phyloP scores from a whole-genome alignment of 2,888 invertebrate genomes.

The Germaria angustata region DNA sequence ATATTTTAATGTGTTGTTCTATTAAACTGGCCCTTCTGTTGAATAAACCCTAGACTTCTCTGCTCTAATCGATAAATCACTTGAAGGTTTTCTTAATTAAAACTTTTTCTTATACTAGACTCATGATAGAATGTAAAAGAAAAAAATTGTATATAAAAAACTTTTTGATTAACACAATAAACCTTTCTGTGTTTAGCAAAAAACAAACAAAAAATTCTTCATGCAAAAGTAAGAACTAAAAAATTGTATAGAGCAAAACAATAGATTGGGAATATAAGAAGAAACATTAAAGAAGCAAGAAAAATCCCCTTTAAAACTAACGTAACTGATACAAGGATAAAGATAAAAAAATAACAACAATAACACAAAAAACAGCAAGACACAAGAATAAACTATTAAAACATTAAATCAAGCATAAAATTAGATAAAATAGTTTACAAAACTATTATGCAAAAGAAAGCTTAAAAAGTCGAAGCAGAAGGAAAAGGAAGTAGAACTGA shows the following conservation, averaged over 20 bases:
- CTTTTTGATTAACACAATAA: slow-evolving; percentile 69
- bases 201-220: slow-evolving; percentile 30
- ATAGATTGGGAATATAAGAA: slow-evolving; percentile 67
- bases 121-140: slow-evolving; percentile 36
- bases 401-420: slow-evolving; percentile 78
- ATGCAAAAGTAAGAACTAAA: slow-evolving; percentile 56
- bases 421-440: slow-evolving; percentile 77
- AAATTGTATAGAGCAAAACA: slow-evolving; percentile 44
- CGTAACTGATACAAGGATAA: slow-evolving; percentile 66
- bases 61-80: slow-evolving; percentile 77
- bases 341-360: slow-evolving; percentile 45
- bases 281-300: slow-evolving; percentile 69
- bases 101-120: slow-evolving; percentile 72
- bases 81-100: slow-evolving; percentile 79
- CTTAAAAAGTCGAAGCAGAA: not conserved
- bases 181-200: slow-evolving; percentile 43
- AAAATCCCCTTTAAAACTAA: slow-evolving; percentile 59
- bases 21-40: not conserved
- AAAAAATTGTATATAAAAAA: slow-evolving; percentile 68
- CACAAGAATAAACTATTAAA: slow-evolving; percentile 76
- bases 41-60: not conserved
- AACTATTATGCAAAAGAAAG: slow-evolving; percentile 54
- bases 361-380: slow-evolving; percentile 43
- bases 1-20: no score
- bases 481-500: slow-evolving; percentile 19